A percentile compares a stretch with the other conserved stretches of the same genome.
Conservation (phyloP, 2,113 vertebrate species). For the Nothobranchius furzeri region DNA sequence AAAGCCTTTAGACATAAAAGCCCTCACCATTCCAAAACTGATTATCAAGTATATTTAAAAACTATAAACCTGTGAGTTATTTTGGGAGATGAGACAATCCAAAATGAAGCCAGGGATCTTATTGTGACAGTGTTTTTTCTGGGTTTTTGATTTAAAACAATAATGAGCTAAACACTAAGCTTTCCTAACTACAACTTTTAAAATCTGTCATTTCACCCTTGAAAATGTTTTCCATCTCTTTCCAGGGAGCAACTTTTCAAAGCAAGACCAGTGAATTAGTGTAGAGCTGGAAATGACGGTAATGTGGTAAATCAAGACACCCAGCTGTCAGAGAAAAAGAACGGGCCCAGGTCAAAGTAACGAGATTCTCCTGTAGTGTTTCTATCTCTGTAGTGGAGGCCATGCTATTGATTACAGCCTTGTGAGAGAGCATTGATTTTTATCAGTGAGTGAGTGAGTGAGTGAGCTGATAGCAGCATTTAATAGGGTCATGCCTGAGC, state of each 20-base stretch:
- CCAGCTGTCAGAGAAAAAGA: constrained; percentile 18
- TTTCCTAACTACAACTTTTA: not conserved
- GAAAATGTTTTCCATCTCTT: not conserved
- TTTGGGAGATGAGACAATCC: no score
- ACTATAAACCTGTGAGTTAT: no score
- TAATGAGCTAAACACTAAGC: no score
- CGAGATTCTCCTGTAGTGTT: constrained; percentile 34
- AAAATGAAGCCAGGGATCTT: no score
- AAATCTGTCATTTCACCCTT: not conserved
- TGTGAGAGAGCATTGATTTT: constrained; percentile 63
- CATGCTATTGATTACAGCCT: constrained; percentile 55
- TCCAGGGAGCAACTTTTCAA: not conserved
- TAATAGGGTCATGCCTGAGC: constrained; percentile 42
- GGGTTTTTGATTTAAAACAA: no score
- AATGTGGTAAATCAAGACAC: constrained; percentile 38
- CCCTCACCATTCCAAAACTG: no score
- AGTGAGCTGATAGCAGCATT: constrained; percentile 41
- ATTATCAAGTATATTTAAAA: no score
- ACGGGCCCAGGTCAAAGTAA: constrained; percentile 37
- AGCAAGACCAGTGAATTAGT: not conserved
- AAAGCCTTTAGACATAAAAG: no score
- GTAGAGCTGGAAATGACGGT: constrained; percentile 17
- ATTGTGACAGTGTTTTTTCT: no score
- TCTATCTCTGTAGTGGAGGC: constrained; percentile 35
- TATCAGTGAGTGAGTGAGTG: constrained; percentile 36